Base-by-base conservation (phyloP, 2,888 invertebrate species). In the Orthosia incerta region DNA sequence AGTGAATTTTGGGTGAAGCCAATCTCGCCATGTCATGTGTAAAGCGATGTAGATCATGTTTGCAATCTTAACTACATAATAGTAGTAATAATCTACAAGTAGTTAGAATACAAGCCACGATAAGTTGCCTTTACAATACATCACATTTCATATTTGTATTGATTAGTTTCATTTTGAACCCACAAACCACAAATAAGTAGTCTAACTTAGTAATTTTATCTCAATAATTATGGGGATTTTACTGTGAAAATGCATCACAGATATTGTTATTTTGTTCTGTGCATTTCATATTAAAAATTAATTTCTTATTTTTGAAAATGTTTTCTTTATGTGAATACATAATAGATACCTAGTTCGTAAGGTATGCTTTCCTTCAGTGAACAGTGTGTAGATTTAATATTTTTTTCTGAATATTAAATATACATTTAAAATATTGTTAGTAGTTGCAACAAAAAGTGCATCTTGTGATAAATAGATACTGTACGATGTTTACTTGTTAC, bases 11-110 rank as follows among this genome's bases (percentile, higher is more conserved):
- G 39, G 39, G 9, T 31, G 15, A 50, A 26, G 15, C 18, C 62
- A 26, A 57, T 31, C 23, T 20, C 20, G 39, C 7, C 0, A 18
- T n/a, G 45, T 63, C 0, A 18, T n/a, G 45, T 63, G 26, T 39
- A 39, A 39, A 73, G 26, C 23, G 48, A 57, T 18, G 18, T 59
- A 72, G 45, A 65, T 65, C 46, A 31, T 57, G 23, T 59, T 66
- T 74, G 48, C 66, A 59, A 74, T 60, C 53, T 66, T 60, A 45
- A 59, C 46, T 74, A 74, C 65, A 46, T 31, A 65, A n/a, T 16
- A 46, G 57, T 65, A 74, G 31, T 51, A 59, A 23, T 23, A 9
- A 46, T n/a, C 67, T 60, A 60, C 53, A 23, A 48, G 51, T 66
- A 51, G 51, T 66, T 51, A 31, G 46, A 59, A 20, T 15, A 51